Percentiles rank a stretch among this genome's conserved stretches.
Conservation (phyloP, 2,797 vertebrate genomes). For the Halcyon chelicuti region DNA sequence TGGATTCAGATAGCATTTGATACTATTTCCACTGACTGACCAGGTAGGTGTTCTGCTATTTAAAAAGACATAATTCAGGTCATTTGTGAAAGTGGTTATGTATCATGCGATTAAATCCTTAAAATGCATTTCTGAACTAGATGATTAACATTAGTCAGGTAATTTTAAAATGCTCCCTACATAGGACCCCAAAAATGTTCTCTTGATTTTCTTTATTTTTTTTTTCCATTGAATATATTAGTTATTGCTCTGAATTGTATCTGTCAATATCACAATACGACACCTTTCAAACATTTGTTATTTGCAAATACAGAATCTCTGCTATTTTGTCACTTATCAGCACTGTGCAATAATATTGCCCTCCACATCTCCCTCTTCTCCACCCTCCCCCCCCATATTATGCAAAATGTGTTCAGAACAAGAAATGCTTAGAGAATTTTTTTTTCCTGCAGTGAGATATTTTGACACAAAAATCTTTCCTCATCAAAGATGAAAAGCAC, state of each 20-base stretch:
- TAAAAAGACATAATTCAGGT: not conserved
- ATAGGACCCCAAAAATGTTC: not conserved
- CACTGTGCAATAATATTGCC: slow-evolving; percentile 22
- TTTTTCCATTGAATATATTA: not conserved
- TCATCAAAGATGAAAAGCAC: slow-evolving; percentile 71
- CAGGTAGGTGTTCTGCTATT: not conserved
- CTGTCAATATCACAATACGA: slow-evolving; percentile 56
- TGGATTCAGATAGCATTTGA: not conserved
- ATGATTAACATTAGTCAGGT: not conserved
- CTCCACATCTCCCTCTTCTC: not conserved
- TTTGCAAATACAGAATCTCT: slow-evolving; percentile 44
- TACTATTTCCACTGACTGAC: not conserved
- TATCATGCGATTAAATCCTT: slow-evolving; percentile 31
- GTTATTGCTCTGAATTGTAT: not conserved
- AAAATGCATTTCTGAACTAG: slow-evolving; percentile 18
- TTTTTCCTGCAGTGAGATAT: slow-evolving; percentile 63
- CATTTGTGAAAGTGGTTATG: not conserved
- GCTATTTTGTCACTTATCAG: slow-evolving; percentile 71
- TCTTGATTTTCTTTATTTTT: not conserved
- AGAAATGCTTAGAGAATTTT: slow-evolving; percentile 67
- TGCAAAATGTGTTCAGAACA: slow-evolving; percentile 65
- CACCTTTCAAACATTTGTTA: slow-evolving; percentile 50
- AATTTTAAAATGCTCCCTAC: slow-evolving; percentile 11
- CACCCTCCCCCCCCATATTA: slow-evolving; percentile 30
- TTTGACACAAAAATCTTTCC: slow-evolving; percentile 75